Evolutionary conservation across 2,888 invertebrate species (phyloP).

Genomic region (Leptinotarsa tumamoca): DNA sequence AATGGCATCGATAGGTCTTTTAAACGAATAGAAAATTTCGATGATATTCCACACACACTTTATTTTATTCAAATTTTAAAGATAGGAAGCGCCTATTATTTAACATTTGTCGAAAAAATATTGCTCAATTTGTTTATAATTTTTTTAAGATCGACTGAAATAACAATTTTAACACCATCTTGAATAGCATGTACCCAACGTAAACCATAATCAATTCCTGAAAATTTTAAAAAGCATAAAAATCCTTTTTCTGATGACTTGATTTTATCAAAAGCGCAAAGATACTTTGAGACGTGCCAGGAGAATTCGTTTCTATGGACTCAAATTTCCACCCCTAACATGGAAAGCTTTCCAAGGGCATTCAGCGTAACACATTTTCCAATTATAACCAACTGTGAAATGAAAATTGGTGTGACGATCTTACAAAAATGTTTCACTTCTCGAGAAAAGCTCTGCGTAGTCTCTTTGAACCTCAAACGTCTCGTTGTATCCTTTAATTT

Average conservation of each 20-base stretch:
- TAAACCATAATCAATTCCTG: too few species aligned
- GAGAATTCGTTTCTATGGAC: not conserved
- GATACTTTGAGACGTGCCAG: not conserved
- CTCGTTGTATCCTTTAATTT: conserved; percentile 1
- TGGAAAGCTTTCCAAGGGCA: not conserved
- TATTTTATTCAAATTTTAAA: too few species aligned
- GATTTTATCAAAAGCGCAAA: too few species aligned
- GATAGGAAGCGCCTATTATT: not conserved
- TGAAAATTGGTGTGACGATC: conserved; percentile 13
- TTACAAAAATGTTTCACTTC: conserved; percentile 6
- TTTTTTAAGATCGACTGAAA: too few species aligned
- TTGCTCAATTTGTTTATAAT: too few species aligned
- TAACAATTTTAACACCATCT: too few species aligned
- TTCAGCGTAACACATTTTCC: not conserved
- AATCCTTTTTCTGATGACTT: too few species aligned
- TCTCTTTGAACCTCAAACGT: conserved; percentile 9
- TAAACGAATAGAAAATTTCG: too few species aligned
- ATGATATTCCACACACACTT: too few species aligned
- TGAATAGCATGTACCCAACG: too few species aligned
- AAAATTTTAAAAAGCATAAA: too few species aligned
- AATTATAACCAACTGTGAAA: not conserved
- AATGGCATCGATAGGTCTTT: too few species aligned
- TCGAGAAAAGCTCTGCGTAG: not conserved
- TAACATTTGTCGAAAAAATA: not conserved
- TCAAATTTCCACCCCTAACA: not conserved